Evolutionary conservation across 2,888 invertebrate genomes (phyloP).

Genomic region (Spilosoma lubricipeda): DNA sequence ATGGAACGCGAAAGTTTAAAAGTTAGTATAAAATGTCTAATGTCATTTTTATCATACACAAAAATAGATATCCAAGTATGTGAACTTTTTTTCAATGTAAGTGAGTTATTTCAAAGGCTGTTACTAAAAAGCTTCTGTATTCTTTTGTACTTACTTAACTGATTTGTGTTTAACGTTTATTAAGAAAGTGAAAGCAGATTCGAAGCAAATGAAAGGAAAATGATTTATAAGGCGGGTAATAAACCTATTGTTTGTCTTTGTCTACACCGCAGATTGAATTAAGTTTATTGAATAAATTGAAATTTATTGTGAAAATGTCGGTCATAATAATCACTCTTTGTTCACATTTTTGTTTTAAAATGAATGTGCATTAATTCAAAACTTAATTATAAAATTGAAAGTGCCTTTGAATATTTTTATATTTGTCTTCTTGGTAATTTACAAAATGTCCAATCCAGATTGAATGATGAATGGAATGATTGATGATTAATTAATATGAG

Average conservation of each 20-base stretch:
- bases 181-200: slow-evolving; percentile 61
- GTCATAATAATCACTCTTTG: slow-evolving; percentile 11
- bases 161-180: slow-evolving; percentile 51
- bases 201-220: slow-evolving; percentile 54
- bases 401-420: background rate
- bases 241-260: slow-evolving; percentile 56
- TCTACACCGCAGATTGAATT: slow-evolving; percentile 33
- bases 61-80: background rate
- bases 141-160: background rate
- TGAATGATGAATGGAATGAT: background rate
- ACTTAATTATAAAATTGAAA: background rate
- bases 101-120: background rate
- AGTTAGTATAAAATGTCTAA: background rate
- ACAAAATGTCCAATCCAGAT: background rate
- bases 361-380: background rate
- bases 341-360: slow-evolving; percentile 6
- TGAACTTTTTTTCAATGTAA: background rate
- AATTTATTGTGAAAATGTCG: slow-evolving; percentile 29
- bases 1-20: too few relatives aligned
- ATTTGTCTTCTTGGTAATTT: background rate
- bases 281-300: slow-evolving; percentile 40
- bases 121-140: background rate
- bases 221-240: slow-evolving; percentile 60
- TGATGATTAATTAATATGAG: too few relatives aligned
- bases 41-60: background rate